phyloP scores from a whole-genome alignment of 2,113 vertebrate species.

The Panthera tigris region DNA sequence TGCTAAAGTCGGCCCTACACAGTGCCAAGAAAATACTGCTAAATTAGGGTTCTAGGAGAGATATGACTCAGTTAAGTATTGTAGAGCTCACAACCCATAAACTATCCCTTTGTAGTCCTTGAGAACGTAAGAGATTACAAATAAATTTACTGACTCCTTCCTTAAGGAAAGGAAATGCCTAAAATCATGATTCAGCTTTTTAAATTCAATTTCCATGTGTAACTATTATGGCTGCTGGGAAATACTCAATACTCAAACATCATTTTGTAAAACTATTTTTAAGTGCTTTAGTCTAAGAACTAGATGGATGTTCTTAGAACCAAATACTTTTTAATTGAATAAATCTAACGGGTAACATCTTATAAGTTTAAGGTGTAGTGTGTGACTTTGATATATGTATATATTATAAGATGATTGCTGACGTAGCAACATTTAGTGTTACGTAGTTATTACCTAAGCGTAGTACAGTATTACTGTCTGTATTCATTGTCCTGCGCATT shows the following conservation, averaged over 20 bases:
- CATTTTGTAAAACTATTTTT: slow-evolving; percentile 39
- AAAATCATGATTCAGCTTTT: slow-evolving; percentile 65
- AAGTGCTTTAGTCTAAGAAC: slow-evolving; percentile 5
- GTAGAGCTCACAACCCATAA: slow-evolving; percentile 49
- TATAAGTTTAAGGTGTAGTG: not conserved
- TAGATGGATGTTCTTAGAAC: slow-evolving; percentile 15
- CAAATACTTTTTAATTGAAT: not conserved
- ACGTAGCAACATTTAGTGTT: not conserved
- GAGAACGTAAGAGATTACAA: slow-evolving; percentile 56
- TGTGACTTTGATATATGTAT: not conserved
- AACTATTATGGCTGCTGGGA: slow-evolving; percentile 37
- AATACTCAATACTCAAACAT: slow-evolving; percentile 34
- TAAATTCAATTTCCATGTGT: slow-evolving; percentile 54
- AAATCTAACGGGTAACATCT: not conserved
- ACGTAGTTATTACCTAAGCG: not conserved
- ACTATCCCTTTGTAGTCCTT: slow-evolving; percentile 60
- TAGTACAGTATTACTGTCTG: not conserved
- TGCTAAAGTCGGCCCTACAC: slow-evolving; percentile 51
- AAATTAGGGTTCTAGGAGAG: slow-evolving; percentile 52
- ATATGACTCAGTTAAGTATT: slow-evolving; percentile 56
- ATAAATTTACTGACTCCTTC: slow-evolving; percentile 57
- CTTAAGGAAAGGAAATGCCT: slow-evolving; percentile 64
- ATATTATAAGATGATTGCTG: not conserved
- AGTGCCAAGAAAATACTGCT: slow-evolving; percentile 61
- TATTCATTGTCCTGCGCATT: not conserved